These are phyloP conservation scores for Apamea anceps DNA, from an alignment of 2,888 invertebrate species.

Conservation along the genomic window DNA sequence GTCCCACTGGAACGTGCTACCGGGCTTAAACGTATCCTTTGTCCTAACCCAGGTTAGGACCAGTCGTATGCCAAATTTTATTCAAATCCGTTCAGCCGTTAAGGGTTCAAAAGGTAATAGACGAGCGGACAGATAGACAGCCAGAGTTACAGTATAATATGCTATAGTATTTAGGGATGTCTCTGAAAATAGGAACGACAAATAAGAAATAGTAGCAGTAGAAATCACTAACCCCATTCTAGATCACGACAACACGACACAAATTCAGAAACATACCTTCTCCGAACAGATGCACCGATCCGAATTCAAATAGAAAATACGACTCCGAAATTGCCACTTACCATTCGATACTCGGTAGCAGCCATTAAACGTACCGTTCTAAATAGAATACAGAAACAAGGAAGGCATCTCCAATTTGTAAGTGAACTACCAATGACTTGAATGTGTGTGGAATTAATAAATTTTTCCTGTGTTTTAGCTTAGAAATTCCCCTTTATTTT, in stretches of 20 bases:
- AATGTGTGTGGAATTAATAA: conserved; percentile 48
- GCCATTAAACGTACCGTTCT: conserved; percentile 47
- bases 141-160: background rate
- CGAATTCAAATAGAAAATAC: conserved; percentile 27
- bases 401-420: conserved; percentile 44
- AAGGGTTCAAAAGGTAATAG: background rate
- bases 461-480: conserved; percentile 11
- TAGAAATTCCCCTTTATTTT: background rate
- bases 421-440: conserved; percentile 28
- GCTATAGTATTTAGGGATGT: background rate
- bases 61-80: background rate
- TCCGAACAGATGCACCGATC: conserved; percentile 33
- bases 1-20: background rate
- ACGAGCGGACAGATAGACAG: background rate
- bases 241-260: background rate
- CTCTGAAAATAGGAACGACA: background rate
- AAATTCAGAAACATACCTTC: background rate
- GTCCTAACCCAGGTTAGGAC: background rate
- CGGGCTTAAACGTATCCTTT: background rate
- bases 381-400: conserved; percentile 57
- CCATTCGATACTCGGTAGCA: conserved; percentile 32
- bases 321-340: conserved; percentile 40
- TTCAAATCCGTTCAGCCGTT: too few species aligned
- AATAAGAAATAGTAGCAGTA: background rate
- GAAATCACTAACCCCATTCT: background rate